Evolutionary conservation across 2,113 vertebrate genomes (phyloP), one percentile per base, ranked within the genome.

Genomic region (Rhagologus leucostigma): DNA sequence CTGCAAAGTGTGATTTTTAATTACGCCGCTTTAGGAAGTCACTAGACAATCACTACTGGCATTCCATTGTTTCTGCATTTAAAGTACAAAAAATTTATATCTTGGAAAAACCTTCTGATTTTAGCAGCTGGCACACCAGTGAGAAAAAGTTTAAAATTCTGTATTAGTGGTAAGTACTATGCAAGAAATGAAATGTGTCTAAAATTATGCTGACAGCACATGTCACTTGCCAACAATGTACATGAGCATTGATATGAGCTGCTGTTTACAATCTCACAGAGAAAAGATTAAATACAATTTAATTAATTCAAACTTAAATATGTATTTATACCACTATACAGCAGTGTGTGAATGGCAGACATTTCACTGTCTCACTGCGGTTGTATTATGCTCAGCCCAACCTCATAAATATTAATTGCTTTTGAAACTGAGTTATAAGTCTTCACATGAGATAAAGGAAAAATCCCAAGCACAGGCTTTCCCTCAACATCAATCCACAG

Each of bases 361-460:
- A 62, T 76, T 88, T 93, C 63, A 73, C 70, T 64, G 70, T 93
- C 91, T 93, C 84, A 57, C 47, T 15, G 11, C 59, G 74, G 55
- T 39, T 83, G 32, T n/a, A 93, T 94, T 91, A 84, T 93, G 76
- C 81, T 85, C 86, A 93, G 42, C 47, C 20, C 37, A 83, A n/a
- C 11, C 56, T 96, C 75, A 95, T 97, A 80, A 93, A 95, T 95
- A 96, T 93, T 95, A 95, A 96, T 78, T 74, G 42, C 42, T 80
- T 91, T 85, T 93, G 89, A 93, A 95, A 87, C 53, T 30, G 64
- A 82, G 7, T 76, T 89, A 11, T 18, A 87, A 94, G 65, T 39
- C 71, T 83, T 63, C 46, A 91, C 59, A 23, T 21, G 75, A 87
- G 82, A 94, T 42, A 62, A 93, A 87, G 59, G 49, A 83, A 90